Base-by-base conservation (phyloP, 2,888 invertebrate genomes). In the Lasius fuliginosus region DNA sequence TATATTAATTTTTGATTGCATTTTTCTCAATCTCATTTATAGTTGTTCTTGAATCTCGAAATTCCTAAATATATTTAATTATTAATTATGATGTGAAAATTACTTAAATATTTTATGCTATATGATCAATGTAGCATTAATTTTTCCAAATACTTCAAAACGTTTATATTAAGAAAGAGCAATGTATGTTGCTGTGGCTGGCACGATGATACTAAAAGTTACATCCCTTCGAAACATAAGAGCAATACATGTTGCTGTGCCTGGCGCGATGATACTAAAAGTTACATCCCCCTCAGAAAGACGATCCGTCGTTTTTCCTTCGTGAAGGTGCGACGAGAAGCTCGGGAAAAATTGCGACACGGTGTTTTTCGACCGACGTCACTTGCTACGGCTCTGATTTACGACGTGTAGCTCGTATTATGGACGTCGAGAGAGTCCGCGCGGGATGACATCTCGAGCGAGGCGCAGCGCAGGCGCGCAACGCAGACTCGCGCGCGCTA, bases 401-500 rank as follows among this genome's bases (percentile, higher is more conserved):
- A 84, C 73, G 60, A 73, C 36, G 30, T 62, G 27, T 36, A 71
- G 33, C 68, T 56, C 56, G 53, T 76, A 82, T 68, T 71, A 79
- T 58, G 18, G 15, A 9, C n/a, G 11, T 49, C 53, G 27, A 42
- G 65, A 74, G 9, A 65, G 30, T 15, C 53, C 67, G 64, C 79
- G 60, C 49, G 30, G 33, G 71, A 60, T 83, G 85, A 84, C 87
- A 88, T 87, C 87, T 81, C 68, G 36, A 68, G 27, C 42, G 42
- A 53, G 65, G 49, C 27, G 27, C 8, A 36, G 84, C 89, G 88
- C 88, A 81, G 69, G 89, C 89, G 91, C 74, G 30, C 8, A 9
- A 12, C 15, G 33, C 46, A 18, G 18, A 58, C 40, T 36, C 65
- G 67, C 56, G 30, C 69, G 12, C 74, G 23, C 67, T 92, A 92